phyloP scores from a whole-genome alignment of 1,140 invertebrate genomes.

The Homalodisca vitripennis region DNA sequence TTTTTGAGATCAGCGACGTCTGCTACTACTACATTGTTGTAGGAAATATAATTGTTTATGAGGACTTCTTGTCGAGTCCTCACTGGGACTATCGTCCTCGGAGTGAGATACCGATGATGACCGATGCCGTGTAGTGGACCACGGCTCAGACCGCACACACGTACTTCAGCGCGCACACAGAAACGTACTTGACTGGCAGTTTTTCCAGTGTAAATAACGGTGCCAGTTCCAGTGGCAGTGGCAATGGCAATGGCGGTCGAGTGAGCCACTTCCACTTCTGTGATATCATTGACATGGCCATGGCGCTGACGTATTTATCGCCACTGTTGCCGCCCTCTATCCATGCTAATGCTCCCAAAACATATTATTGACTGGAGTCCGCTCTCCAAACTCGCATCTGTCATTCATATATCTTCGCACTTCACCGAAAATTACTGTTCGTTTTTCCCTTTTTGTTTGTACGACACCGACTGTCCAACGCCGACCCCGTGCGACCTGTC shows the following conservation, averaged over 20 bases:
- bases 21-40: too few relatives aligned
- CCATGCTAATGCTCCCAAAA: conserved; percentile 12
- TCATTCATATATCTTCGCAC: neutral
- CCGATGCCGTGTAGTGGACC: too few relatives aligned
- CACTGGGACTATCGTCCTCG: too few relatives aligned
- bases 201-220: conserved; percentile 7
- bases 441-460: too few relatives aligned
- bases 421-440: neutral
- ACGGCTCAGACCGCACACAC: too few relatives aligned
- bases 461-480: neutral
- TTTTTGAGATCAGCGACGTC: too few relatives aligned
- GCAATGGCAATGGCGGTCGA: too few relatives aligned
- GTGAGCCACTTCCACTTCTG: too few relatives aligned
- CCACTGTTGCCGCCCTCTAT: neutral
- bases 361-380: conserved; percentile 19
- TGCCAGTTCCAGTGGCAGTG: conserved; percentile 1
- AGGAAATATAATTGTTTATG: too few relatives aligned
- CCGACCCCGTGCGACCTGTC: neutral
- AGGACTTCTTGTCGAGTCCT: too few relatives aligned
- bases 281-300: conserved; percentile 6
- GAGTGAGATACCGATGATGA: too few relatives aligned
- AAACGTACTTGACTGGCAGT: neutral
- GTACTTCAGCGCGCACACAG: too few relatives aligned
- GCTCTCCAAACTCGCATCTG: neutral
- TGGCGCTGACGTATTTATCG: conserved; percentile 17